A percentile compares a stretch with the other conserved stretches of the same genome.
These are phyloP conservation scores for Taxidea taxus DNA, from an alignment of 2,113 vertebrate genomes.

Conservation along the genomic window DNA sequence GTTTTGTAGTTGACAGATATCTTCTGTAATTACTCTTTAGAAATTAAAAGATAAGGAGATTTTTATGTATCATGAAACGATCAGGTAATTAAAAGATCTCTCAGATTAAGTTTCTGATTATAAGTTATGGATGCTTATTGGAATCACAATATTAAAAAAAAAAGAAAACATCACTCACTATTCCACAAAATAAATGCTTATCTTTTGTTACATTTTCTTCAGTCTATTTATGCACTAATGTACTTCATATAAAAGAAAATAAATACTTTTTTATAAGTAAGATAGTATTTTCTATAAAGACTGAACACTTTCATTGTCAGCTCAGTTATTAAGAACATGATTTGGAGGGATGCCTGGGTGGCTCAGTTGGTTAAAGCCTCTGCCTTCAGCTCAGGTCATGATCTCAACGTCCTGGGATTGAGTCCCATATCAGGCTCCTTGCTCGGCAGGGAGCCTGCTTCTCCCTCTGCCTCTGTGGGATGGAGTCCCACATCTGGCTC, in stretches of 20 bases:
- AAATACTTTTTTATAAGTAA: not conserved
- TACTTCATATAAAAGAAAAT: not conserved
- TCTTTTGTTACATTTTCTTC: not conserved
- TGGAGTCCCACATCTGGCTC: no score
- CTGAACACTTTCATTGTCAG: not conserved
- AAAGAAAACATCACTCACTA: not conserved
- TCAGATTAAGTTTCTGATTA: not conserved
- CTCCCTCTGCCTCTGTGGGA: no score
- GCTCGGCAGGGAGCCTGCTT: no score
- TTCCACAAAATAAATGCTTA: not conserved
- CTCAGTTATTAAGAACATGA: not conserved
- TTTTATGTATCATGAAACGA: not conserved
- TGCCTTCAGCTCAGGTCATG: no score
- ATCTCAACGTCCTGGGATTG: no score
- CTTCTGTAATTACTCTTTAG: not conserved
- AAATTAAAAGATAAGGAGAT: not conserved
- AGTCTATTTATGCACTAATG: not conserved
- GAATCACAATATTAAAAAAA: not conserved
- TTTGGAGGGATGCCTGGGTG: no score
- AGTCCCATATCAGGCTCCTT: no score
- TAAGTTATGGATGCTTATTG: not conserved
- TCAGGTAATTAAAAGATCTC: not conserved
- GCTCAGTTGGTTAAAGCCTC: no score
- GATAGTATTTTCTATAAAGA: not conserved
- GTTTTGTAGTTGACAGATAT: not conserved